phyloP scores from a whole-genome alignment of 2,888 invertebrate species.

The Allygus modestus region DNA sequence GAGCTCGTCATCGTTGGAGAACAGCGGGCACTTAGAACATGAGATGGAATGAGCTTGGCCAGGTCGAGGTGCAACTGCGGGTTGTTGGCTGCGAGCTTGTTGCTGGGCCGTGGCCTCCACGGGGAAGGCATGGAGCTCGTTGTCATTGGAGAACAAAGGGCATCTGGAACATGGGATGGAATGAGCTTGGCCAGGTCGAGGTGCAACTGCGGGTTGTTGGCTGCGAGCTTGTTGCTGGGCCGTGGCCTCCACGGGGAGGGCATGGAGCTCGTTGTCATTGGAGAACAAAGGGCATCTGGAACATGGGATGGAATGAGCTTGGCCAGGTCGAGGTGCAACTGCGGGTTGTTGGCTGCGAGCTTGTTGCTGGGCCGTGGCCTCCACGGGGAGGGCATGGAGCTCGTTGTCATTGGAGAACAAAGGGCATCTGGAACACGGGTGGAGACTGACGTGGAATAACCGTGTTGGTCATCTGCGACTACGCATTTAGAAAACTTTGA shows the following conservation, averaged over 20 bases:
- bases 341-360: slow-evolving; percentile 26
- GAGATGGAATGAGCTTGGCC: neutral
- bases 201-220: slow-evolving; percentile 26
- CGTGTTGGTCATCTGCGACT: slow-evolving; percentile 6
- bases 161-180: slow-evolving; percentile 56
- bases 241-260: slow-evolving; percentile 31
- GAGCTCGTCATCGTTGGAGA: slow-evolving; percentile 40
- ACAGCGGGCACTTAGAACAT: too few relatives aligned
- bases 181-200: slow-evolving; percentile 7
- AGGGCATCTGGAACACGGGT: slow-evolving; percentile 54
- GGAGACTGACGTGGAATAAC: too few relatives aligned
- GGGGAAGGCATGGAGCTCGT: slow-evolving; percentile 49
- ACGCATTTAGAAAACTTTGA: neutral
- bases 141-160: slow-evolving; percentile 55
- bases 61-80: slow-evolving; percentile 2
- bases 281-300: slow-evolving; percentile 61
- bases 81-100: slow-evolving; percentile 24
- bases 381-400: slow-evolving; percentile 54
- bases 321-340: neutral
- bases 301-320: slow-evolving; percentile 34
- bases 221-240: slow-evolving; percentile 14
- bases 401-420: slow-evolving; percentile 56
- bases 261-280: slow-evolving; percentile 49
- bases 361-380: slow-evolving; percentile 5
- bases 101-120: slow-evolving; percentile 38